Evolutionary conservation across 2,113 vertebrate species (phyloP), one percentile per base, ranked within the genome.

Genomic region (Cavia porcellus): DNA sequence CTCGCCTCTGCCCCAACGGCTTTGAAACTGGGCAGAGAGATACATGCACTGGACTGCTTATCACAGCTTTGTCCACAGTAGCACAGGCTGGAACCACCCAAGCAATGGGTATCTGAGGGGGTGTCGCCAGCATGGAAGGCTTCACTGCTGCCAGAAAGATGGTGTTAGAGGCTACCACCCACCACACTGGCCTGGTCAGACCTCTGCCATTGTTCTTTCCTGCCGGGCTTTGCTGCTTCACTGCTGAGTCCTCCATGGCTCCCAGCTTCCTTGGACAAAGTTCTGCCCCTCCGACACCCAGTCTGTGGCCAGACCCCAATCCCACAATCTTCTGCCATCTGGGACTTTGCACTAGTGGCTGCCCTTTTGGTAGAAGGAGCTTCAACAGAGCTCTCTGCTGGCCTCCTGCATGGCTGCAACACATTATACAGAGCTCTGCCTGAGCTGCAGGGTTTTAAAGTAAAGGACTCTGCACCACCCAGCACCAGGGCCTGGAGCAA

Each of bases 241-340:
- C 50, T 77, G 14, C 11, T 61, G 55, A 52, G 64, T 32, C 47
- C 59, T 62, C 35, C 6, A 0, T 2, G 47, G 88, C 24, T 55
- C 57, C 74, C 62, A 68, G 38, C 0, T 1, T 22, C 45, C 75
- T 11, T 13, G 59, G 59, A 86, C 86, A 42, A 52, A 74, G 50
- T 38, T 79, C 20, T 52, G 30, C 35, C 35, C 30, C 62, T 35
- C 15, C 2, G n/a, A n/a, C n/a, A 10, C n/a, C 55, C 25, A 8
- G 14, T 64, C 55, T n/a, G 5, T 2, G 1, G 11, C 2, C 42
- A 61, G 0, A 0, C 30, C 42, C 50, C 81, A 15, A 28, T 2
- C 42, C 42, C 47, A 11, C 3, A 19, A 6, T 45, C 12, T 75
- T 4, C 64, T 92, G 17, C 57, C 9, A 9, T 0, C 50, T 6